phyloP scores from a whole-genome alignment of 1,140 invertebrate genomes.

The Papilio polyxenes region DNA sequence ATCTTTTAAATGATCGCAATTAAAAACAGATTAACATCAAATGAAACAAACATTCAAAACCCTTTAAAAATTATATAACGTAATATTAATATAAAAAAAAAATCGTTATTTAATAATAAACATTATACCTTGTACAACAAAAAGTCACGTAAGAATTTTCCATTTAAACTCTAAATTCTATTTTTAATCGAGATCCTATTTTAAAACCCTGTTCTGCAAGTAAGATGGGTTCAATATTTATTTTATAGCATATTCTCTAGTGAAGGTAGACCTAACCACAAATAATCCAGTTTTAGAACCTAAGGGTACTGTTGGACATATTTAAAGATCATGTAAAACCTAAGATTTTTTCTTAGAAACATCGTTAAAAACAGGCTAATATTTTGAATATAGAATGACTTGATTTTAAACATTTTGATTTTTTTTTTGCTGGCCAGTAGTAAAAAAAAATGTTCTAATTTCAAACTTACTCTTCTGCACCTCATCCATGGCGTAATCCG shows the following conservation, averaged over 20 bases:
- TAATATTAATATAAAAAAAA: neutral
- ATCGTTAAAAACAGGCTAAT: neutral
- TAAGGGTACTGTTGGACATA: neutral
- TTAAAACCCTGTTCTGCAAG: slow-evolving; percentile 10
- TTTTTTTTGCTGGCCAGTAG: neutral
- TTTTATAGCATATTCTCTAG: slow-evolving; percentile 5
- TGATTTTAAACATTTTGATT: neutral
- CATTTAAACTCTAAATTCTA: neutral
- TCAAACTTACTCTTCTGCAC: slow-evolving; percentile 77
- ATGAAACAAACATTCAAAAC: neutral
- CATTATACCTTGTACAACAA: neutral
- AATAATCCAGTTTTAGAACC: neutral
- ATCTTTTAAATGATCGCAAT: slow-evolving; percentile 15
- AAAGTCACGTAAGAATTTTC: neutral
- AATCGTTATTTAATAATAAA: neutral
- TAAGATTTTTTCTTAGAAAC: neutral
- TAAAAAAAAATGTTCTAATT: slow-evolving; percentile 18
- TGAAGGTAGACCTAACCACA: neutral
- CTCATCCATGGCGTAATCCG: slow-evolving; percentile 79
- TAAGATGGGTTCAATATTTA: neutral
- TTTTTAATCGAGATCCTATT: slow-evolving; percentile 7
- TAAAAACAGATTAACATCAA: slow-evolving; percentile 8
- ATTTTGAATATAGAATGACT: neutral
- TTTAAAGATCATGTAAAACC: neutral
- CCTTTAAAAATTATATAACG: neutral